Percentiles rank a stretch among this genome's conserved stretches.
Conservation (phyloP, 1,140 invertebrate species). For the Monomorium pharaonis region DNA sequence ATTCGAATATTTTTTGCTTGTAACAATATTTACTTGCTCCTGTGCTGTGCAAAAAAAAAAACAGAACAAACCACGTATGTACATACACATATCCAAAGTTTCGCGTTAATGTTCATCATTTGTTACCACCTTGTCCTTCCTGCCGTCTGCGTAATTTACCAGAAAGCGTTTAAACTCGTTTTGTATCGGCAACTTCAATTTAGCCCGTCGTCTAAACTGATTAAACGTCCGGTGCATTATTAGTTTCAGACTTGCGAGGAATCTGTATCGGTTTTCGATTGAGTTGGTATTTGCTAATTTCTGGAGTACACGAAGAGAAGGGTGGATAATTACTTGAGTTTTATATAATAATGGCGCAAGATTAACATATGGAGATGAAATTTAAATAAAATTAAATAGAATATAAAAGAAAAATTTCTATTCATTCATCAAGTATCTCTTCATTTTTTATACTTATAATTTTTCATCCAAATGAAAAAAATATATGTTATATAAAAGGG, state of each 20-base stretch:
- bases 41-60: neutral
- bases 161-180: neutral
- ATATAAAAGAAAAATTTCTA: neutral
- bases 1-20: neutral
- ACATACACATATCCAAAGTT: neutral
- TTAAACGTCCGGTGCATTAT: slow-evolving; percentile 35
- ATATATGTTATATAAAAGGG: too few species aligned
- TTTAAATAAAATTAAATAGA: neutral
- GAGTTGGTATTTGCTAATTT: slow-evolving; percentile 14
- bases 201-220: slow-evolving; percentile 30
- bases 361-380: neutral
- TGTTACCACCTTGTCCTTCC: neutral
- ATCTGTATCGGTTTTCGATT: slow-evolving; percentile 32
- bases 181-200: neutral
- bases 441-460: neutral
- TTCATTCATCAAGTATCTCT: neutral
- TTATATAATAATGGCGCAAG: neutral
- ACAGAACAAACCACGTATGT: neutral
- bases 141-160: neutral
- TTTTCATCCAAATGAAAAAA: too few species aligned
- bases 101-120: neutral
- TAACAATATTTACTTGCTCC: neutral
- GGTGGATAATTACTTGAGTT: slow-evolving; percentile 10
- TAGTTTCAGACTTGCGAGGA: slow-evolving; percentile 29
- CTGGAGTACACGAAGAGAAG: neutral